Evolutionary conservation across 2,888 invertebrate species (phyloP).

Genomic region (Baccha elongata): DNA sequence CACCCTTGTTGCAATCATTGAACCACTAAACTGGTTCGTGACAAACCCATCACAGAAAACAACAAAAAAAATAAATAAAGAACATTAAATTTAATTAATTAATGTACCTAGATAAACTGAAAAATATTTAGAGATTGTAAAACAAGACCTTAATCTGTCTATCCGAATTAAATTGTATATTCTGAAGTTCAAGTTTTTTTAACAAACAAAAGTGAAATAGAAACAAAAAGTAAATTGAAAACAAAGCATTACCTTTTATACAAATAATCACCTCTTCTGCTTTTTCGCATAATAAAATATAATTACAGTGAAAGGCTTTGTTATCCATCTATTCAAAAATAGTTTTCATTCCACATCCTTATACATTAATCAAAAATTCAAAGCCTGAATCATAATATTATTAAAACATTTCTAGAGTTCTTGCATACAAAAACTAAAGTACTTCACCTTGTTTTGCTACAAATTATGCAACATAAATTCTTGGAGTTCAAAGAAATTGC

Average conservation of each 20-base stretch:
- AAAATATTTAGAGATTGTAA: too few species aligned
- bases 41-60: too few species aligned
- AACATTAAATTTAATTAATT: too few species aligned
- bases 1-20: too few species aligned
- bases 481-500: constrained; percentile 55
- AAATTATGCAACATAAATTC: constrained; percentile 53
- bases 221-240: constrained; percentile 54
- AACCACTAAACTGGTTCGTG: too few species aligned
- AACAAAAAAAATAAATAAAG: too few species aligned
- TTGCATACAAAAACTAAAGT: constrained; percentile 4
- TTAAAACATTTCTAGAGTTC: constrained; percentile 47
- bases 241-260: constrained; percentile 50
- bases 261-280: constrained; percentile 51
- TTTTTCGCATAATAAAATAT: constrained; percentile 22
- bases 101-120: too few species aligned
- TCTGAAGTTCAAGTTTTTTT: constrained; percentile 16
- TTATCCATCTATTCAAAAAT: constrained; percentile 47
- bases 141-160: too few species aligned
- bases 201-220: constrained; percentile 27
- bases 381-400: neutral
- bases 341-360: neutral
- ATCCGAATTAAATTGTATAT: constrained; percentile 38
- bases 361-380: neutral
- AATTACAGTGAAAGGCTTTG: constrained; percentile 65
- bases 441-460: constrained; percentile 55